Percentiles rank a stretch among this genome's conserved stretches.
Evolutionary conservation across 2,797 vertebrate genomes (phyloP).

Genomic region (Cichlasoma orientale): DNA sequence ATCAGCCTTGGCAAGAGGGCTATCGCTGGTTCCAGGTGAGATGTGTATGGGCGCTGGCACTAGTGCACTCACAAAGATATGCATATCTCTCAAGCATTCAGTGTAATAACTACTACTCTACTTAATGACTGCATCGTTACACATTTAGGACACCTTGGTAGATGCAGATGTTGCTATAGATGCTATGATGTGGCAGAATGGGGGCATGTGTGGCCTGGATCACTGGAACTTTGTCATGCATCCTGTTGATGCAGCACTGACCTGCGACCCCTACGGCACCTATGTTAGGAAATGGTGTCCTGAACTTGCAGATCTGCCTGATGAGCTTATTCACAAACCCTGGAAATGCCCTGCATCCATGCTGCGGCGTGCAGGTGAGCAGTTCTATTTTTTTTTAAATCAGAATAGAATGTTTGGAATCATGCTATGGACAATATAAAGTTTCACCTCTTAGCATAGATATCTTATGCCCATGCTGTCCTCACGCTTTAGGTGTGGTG

Average conservation of each 20-base stretch:
- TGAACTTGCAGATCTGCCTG: conserved; percentile 72
- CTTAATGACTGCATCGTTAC: not conserved
- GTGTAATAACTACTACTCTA: not conserved
- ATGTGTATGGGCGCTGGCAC: not conserved
- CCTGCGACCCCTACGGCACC: conserved; percentile 74
- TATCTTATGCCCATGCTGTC: not conserved
- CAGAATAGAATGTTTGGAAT: not conserved
- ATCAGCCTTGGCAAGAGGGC: conserved; percentile 81
- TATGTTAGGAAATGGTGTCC: conserved; percentile 80
- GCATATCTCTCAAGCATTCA: not conserved
- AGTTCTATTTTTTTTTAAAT: not conserved
- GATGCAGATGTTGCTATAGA: conserved; percentile 83
- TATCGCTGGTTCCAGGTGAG: conserved; percentile 82
- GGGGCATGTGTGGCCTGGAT: conserved; percentile 82
- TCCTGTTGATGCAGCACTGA: conserved; percentile 78
- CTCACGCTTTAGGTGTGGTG: conserved; percentile 59
- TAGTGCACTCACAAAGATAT: not conserved
- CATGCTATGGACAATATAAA: not conserved
- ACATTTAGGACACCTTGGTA: conserved; percentile 76
- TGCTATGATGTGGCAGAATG: conserved; percentile 85
- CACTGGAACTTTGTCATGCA: conserved; percentile 85
- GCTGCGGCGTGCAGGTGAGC: conserved; percentile 72
- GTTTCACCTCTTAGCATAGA: not conserved
- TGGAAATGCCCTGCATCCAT: conserved; percentile 77
- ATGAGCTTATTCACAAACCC: conserved; percentile 81